phyloP scores from a whole-genome alignment of 2,888 invertebrate genomes.

The Acanthosepion pharaonis region DNA sequence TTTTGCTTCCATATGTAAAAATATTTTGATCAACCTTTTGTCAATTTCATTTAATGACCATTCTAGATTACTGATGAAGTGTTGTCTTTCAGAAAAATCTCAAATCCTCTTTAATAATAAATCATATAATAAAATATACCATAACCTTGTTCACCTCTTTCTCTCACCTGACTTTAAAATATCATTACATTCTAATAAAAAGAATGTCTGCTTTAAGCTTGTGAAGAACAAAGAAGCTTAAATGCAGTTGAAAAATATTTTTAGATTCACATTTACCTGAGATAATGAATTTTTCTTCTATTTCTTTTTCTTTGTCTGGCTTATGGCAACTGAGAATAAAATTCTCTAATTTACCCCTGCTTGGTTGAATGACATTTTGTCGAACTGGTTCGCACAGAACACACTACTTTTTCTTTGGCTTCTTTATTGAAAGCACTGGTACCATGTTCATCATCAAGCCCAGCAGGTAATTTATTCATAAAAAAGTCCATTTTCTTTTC shows the following conservation, averaged over 20 bases:
- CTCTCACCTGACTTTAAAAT: neutral
- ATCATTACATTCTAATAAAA: neutral
- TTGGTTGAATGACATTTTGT: neutral
- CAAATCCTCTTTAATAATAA: neutral
- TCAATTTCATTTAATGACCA: neutral
- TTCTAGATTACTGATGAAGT: neutral
- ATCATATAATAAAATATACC: neutral
- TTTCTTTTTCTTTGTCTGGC: neutral
- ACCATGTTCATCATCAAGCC: neutral
- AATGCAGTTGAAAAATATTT: neutral
- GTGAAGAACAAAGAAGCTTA: neutral
- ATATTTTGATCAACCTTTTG: no score
- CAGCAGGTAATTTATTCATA: neutral
- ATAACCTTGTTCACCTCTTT: no score
- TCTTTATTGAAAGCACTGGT: neutral
- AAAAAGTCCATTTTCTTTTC: neutral
- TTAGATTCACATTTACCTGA: conserved; percentile 1
- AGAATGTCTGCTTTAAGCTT: neutral
- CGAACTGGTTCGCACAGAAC: neutral
- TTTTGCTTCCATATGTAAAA: neutral
- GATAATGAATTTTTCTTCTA: neutral
- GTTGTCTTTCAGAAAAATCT: neutral
- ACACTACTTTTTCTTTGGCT: neutral
- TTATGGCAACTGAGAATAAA: neutral
- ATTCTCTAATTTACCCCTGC: neutral